Percentiles rank a stretch among this genome's conserved stretches.
phyloP scores from a whole-genome alignment of 2,113 vertebrate genomes.

The Oncorhynchus clarkii region DNA sequence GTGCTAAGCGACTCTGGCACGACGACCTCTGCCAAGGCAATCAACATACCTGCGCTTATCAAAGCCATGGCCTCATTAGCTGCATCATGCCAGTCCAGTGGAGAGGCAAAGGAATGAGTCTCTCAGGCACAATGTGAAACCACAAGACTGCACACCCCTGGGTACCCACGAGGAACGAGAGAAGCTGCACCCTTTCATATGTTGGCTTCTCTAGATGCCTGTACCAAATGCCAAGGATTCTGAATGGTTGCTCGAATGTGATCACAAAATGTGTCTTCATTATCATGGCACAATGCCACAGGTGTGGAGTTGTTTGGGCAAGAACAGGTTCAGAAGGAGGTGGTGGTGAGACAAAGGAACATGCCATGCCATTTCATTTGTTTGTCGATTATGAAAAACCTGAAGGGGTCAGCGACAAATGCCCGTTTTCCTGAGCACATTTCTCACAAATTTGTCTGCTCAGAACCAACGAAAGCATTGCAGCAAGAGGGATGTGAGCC shows the following conservation, averaged over 20 bases:
- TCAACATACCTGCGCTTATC: slow-evolving; percentile 68
- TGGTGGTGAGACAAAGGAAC: slow-evolving; percentile 2
- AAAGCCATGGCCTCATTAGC: slow-evolving; percentile 50
- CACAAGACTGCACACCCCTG: slow-evolving; percentile 6
- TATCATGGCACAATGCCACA: slow-evolving; percentile 4
- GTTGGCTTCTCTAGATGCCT: background rate
- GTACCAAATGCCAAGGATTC: background rate
- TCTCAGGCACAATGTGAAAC: background rate
- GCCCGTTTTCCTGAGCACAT: background rate
- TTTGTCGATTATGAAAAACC: slow-evolving; percentile 44
- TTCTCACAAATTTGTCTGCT: background rate
- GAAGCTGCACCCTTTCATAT: background rate
- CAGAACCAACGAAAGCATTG: background rate
- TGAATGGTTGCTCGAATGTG: background rate
- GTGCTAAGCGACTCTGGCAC: slow-evolving; percentile 51
- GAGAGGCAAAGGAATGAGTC: slow-evolving; percentile 4
- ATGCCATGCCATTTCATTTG: slow-evolving; percentile 26
- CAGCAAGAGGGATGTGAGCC: no score
- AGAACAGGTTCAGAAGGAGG: slow-evolving; percentile 20
- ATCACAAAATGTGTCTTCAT: slow-evolving; percentile 9
- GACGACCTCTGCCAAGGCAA: slow-evolving; percentile 50
- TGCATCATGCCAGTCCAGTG: slow-evolving; percentile 31
- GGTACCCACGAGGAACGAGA: background rate
- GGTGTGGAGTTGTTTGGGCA: slow-evolving; percentile 1
- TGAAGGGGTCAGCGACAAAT: slow-evolving; percentile 6